Evolutionary conservation across 2,797 vertebrate species (phyloP), one percentile per base, ranked within the genome.

Genomic region (Falco columbarius): DNA sequence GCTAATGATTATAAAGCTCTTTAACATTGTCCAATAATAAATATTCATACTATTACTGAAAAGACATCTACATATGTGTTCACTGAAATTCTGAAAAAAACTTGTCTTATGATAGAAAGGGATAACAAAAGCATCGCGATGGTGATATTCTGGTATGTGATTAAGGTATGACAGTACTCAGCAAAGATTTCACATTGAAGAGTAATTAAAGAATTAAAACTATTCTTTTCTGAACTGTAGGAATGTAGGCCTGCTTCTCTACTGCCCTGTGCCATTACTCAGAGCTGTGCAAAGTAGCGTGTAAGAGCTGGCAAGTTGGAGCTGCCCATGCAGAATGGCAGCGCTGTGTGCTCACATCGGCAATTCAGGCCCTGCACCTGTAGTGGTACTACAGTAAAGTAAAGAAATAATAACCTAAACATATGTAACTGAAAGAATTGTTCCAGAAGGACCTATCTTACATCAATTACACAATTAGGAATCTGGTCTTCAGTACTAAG

Each of bases 371-470:
- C 11, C 55, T 93, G 84, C 79, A 91, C 92, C 89, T 90, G 90
- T 24, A 83, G 22, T 5, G 0, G 34, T 17, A 27, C 0, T 17
- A 29, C 75, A 32, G 38, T 7, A 10, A 59, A 58, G 77, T 20
- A 74, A 54, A 88, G 72, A 72, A 81, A 91, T 44, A 91, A 72
- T 19, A 59, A 63, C 75, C 72, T 92, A n/a, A 61, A 65, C 73
- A 77, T 6, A 42, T 52, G 3, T 22, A 32, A 62, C 63, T 40
- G 94, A 40, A 34, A 85, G 86, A 97, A 96, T 89, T 83, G 71
- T 96, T 97, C 92, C 96, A 95, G 94, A 96, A 96, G 93, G 90
- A 95, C 68, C 83, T 89, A 9, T 68, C 95, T 91, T 94, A 75
- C 92, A 81, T 86, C 96, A 91, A 94, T 94, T 97, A 46, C 94